phyloP scores from a whole-genome alignment of 2,797 vertebrate species.

The Urocyon cinereoargenteus region DNA sequence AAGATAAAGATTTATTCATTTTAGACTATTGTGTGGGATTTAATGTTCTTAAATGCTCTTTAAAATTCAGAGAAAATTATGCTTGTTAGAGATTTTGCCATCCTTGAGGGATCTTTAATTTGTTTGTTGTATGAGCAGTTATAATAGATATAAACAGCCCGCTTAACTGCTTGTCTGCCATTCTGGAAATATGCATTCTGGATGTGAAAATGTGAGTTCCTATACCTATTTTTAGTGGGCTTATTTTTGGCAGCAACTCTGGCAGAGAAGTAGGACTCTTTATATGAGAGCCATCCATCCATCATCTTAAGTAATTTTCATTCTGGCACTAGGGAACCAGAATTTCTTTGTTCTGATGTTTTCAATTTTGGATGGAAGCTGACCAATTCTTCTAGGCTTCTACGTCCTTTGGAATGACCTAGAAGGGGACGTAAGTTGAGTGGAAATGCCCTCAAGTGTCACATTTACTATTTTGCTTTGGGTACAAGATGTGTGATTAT shows the following conservation, averaged over 20 bases:
- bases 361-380: conserved; percentile 35
- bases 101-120: conserved; percentile 80
- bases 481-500: no score
- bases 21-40: conserved; percentile 85
- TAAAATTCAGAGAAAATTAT: conserved; percentile 83
- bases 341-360: conserved; percentile 18
- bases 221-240: not conserved
- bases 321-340: not conserved
- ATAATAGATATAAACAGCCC: conserved; percentile 63
- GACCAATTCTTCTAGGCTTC: not conserved
- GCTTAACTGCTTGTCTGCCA: conserved; percentile 28
- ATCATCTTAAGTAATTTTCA: not conserved
- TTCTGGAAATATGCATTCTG: conserved; percentile 9
- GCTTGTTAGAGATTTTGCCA: conserved; percentile 76
- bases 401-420: conserved; percentile 26
- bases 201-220: not conserved
- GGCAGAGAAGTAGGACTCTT: not conserved
- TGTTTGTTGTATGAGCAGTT: conserved; percentile 70
- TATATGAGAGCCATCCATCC: not conserved
- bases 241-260: conserved; percentile 35
- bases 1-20: conserved; percentile 85
- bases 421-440: not conserved
- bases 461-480: not conserved
- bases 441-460: not conserved
- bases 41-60: conserved; percentile 82